These are phyloP conservation scores for Isurus oxyrinchus DNA, from an alignment of 2,113 vertebrate species.

Conservation along the genomic window DNA sequence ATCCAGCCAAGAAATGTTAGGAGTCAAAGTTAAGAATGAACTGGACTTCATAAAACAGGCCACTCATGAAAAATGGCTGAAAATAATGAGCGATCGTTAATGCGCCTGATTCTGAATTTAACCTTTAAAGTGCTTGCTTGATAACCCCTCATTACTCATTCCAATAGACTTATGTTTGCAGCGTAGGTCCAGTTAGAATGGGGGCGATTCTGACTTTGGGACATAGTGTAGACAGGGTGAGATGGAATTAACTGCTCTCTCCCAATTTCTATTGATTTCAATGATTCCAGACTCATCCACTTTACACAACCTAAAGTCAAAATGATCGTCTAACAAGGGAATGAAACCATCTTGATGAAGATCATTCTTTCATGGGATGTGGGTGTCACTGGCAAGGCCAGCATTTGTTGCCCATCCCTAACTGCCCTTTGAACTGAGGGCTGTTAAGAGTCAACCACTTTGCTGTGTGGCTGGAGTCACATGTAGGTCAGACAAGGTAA, in stretches of 20 bases:
- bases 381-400: too few relatives aligned
- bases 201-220: background rate
- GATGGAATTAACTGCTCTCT: background rate
- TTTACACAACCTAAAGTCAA: background rate
- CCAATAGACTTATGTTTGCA: background rate
- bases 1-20: slow-evolving; percentile 30
- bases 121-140: background rate
- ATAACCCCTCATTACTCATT: background rate
- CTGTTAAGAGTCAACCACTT: too few relatives aligned
- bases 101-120: background rate
- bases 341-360: too few relatives aligned
- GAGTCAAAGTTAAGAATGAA: slow-evolving; percentile 36
- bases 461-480: too few relatives aligned
- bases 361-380: too few relatives aligned
- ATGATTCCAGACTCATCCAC: background rate
- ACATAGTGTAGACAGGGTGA: background rate
- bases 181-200: background rate
- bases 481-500: too few relatives aligned
- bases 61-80: slow-evolving; percentile 28
- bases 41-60: slow-evolving; percentile 15
- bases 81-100: slow-evolving; percentile 11
- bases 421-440: too few relatives aligned
- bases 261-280: background rate
- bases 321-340: too few relatives aligned
- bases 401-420: too few relatives aligned